Conservation (phyloP, 2,113 vertebrate genomes). For the Notechis scutatus region DNA sequence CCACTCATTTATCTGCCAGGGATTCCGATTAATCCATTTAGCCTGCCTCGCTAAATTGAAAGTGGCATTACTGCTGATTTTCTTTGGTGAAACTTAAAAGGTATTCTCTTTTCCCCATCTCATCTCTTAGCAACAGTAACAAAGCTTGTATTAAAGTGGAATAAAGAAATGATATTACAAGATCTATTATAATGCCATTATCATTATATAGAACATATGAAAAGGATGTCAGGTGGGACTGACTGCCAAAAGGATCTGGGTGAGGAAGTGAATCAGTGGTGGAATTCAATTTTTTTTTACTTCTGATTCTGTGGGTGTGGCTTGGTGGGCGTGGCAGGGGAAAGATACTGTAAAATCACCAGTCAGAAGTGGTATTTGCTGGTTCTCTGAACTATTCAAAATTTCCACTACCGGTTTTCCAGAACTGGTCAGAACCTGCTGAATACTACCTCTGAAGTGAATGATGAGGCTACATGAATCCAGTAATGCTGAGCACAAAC, state of each 20-base stretch:
- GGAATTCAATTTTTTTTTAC: no score
- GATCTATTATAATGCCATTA: constrained; percentile 27
- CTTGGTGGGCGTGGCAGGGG: no score
- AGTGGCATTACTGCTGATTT: not conserved
- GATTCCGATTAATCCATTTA: not conserved
- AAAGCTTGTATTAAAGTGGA: not conserved
- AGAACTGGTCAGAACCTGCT: no score
- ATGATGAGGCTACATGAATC: not conserved
- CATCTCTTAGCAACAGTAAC: constrained; percentile 6
- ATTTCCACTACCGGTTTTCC: no score
- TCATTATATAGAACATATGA: not conserved
- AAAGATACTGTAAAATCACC: no score
- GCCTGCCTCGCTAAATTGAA: not conserved
- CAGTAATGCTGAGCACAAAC: not conserved
- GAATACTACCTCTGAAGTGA: not conserved
- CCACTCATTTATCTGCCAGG: not conserved
- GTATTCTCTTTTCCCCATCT: constrained; percentile 6
- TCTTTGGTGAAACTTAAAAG: constrained; percentile 5
- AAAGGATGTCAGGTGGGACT: constrained; percentile 7
- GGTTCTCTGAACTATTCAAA: no score
- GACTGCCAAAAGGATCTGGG: not conserved
- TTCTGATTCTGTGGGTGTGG: no score
- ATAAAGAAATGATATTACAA: constrained; percentile 9
- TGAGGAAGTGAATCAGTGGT: not conserved
- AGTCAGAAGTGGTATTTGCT: no score